Conservation (phyloP, 2,888 invertebrate species). For the Rapana venosa region DNA sequence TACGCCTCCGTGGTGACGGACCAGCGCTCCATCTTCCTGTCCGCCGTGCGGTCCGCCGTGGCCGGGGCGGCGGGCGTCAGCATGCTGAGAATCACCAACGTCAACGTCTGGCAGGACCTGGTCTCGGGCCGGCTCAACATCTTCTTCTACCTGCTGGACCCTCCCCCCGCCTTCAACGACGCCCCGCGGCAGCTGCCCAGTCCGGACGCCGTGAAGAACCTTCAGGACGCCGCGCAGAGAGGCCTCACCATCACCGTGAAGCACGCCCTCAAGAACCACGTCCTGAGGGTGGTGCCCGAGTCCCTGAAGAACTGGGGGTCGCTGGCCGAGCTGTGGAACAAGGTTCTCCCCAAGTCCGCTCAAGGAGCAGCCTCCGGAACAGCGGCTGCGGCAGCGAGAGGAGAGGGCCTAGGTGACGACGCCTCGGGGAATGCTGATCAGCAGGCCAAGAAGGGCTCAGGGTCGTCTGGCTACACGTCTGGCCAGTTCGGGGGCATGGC, state of each 20-base stretch:
- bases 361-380: not conserved
- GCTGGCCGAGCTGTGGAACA: slow-evolving; percentile 4
- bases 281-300: slow-evolving; percentile 37
- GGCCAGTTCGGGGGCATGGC: slow-evolving; percentile 46
- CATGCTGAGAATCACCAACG: slow-evolving; percentile 16
- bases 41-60: slow-evolving; percentile 38
- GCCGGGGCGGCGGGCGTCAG: slow-evolving; percentile 31
- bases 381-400: not conserved
- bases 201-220: slow-evolving; percentile 30
- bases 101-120: slow-evolving; percentile 32
- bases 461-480: slow-evolving; percentile 25
- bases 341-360: not conserved
- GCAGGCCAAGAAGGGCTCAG: not conserved
- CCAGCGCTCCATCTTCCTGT: slow-evolving; percentile 39
- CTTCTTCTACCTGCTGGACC: slow-evolving; percentile 44
- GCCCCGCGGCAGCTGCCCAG: slow-evolving; percentile 25
- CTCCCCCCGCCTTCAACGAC: slow-evolving; percentile 27
- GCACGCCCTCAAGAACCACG: slow-evolving; percentile 29
- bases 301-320: slow-evolving; percentile 23
- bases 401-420: not conserved
- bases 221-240: slow-evolving; percentile 35
- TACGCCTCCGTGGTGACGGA: slow-evolving; percentile 32
- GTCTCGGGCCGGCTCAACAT: slow-evolving; percentile 42
- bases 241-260: slow-evolving; percentile 45
- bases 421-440: not conserved